phyloP scores from a whole-genome alignment of 1,140 invertebrate species.

The Ceratoteleas bidentatus region DNA sequence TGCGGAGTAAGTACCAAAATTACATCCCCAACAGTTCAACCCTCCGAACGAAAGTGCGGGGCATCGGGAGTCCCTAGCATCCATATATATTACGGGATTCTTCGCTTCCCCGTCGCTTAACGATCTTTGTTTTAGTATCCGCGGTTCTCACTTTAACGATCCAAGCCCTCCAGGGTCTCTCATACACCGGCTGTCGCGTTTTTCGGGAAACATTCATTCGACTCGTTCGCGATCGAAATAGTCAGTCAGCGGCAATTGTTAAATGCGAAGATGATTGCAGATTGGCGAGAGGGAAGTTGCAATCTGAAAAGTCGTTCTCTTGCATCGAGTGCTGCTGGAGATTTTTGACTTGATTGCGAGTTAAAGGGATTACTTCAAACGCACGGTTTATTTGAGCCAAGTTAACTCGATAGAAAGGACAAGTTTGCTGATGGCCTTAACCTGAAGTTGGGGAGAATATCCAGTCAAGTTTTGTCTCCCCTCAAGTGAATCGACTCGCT shows the following conservation, averaged over 20 bases:
- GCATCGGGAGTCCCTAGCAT: constrained; percentile 65
- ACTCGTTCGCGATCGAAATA: neutral
- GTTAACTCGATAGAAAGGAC: too few relatives aligned
- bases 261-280: neutral
- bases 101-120: constrained; percentile 72
- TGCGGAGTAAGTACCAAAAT: constrained; percentile 75
- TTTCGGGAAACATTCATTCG: neutral
- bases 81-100: constrained; percentile 76
- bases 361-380: too few relatives aligned
- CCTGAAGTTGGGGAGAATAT: too few relatives aligned
- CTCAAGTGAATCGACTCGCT: too few relatives aligned
- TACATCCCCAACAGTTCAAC: constrained; percentile 72
- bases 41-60: constrained; percentile 71
- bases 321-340: too few relatives aligned
- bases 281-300: too few relatives aligned
- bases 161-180: constrained; percentile 44
- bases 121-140: constrained; percentile 73
- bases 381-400: too few relatives aligned
- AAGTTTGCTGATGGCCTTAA: too few relatives aligned
- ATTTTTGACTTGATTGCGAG: too few relatives aligned
- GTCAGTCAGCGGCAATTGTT: neutral
- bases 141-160: constrained; percentile 70
- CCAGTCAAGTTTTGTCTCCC: too few relatives aligned
- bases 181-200: constrained; percentile 37
- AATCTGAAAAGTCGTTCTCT: too few relatives aligned